Evolutionary conservation across 2,888 invertebrate genomes (phyloP), one percentile per base, ranked within the genome.

Genomic region (Heliconius aoede): DNA sequence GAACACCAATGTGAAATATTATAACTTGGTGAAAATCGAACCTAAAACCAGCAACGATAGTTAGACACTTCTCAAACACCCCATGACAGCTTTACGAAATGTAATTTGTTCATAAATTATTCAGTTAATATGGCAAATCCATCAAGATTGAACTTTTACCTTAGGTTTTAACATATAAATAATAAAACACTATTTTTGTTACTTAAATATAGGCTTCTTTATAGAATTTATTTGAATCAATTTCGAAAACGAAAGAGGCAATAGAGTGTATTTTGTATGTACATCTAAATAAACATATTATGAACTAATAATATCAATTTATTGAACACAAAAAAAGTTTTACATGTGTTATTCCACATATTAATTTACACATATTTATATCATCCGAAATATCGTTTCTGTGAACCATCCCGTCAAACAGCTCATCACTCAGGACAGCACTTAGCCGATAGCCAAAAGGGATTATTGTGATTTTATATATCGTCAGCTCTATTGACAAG

Each of bases 391-490:
- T 24, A 65, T n/a, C 64, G n/a, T 55, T 55, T 30, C 30, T 55
- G 51, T 55, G 30, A 15, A 51, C 11, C 21, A 13, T n/a, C 30
- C 51, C 60, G 67, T 51, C 74, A 26, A 60, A 61, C 13, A 30
- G 74, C 60, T 55, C 61, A 67, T 76, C 71, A 76, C 55, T 72
- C 76, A 64, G 77, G 30, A 46, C 51, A 71, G 51, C 76, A 62
- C 51, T 76, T 78, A 76, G 62, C 51, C 72, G 51, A 72, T 62
- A 64, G 73, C 72, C 69, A 36, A 69, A 28, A 24, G 71, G 73
- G 73, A 72, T 73, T 69, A 71, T 60, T 24, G 73, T 71, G 76
- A 75, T 78, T 79, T 79, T 76, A 80, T 78, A 74, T 61, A 75
- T 75, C 60, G 73, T 69, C 51, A 77, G 72, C 61, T 76, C 72